Conservation (phyloP, 2,888 invertebrate species). For the Leptodirus hochenwartii region DNA sequence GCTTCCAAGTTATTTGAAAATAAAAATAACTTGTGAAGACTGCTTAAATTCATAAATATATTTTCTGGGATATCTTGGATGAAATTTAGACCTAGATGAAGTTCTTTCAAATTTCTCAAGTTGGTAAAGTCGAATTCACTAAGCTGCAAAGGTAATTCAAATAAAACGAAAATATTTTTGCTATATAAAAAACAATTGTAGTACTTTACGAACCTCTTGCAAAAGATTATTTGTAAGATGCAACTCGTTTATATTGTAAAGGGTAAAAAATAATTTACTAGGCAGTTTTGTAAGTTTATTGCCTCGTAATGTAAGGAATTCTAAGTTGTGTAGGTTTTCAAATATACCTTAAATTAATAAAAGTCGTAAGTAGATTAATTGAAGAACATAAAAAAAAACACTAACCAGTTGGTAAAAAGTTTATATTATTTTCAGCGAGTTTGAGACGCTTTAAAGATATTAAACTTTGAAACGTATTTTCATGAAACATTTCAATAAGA, state of each 20-base stretch:
- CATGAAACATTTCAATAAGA: conserved; percentile 38
- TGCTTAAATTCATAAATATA: conserved; percentile 35
- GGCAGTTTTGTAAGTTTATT: conserved; percentile 34
- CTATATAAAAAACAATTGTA: background rate
- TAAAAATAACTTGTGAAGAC: conserved; percentile 46
- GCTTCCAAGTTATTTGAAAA: conserved; percentile 49
- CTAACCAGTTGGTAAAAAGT: conserved; percentile 33
- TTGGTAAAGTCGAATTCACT: conserved; percentile 35
- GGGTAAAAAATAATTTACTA: conserved; percentile 29
- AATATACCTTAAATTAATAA: conserved; percentile 35
- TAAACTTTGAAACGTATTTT: conserved; percentile 35
- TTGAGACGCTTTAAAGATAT: conserved; percentile 40
- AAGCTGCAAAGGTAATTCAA: conserved; percentile 27
- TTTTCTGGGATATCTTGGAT: conserved; percentile 36
- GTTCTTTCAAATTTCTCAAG: conserved; percentile 35
- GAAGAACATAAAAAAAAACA: conserved; percentile 7
- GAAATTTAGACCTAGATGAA: conserved; percentile 51
- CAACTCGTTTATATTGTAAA: conserved; percentile 31
- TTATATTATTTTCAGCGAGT: conserved; percentile 48
- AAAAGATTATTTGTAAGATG: conserved; percentile 37
- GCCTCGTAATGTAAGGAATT: conserved; percentile 34
- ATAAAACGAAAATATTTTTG: conserved; percentile 3
- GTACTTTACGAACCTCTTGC: too few relatives aligned
- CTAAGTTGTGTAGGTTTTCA: conserved; percentile 30
- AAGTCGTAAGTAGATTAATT: too few relatives aligned